phyloP scores from a whole-genome alignment of 2,113 vertebrate species.

The Leiothrix lutea region DNA sequence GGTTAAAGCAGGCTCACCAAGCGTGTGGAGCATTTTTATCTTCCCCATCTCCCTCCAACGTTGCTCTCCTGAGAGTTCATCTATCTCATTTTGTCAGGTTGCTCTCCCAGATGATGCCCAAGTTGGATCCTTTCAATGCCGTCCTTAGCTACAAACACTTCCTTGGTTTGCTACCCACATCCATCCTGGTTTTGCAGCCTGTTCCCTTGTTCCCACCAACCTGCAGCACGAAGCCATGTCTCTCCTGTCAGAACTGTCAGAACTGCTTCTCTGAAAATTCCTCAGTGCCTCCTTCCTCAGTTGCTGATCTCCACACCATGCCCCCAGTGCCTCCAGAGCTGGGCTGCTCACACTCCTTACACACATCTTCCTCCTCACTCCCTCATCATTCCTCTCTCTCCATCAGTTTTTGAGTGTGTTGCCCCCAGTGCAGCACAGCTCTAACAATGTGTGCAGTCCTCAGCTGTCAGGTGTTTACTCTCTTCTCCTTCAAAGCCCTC shows the following conservation, averaged over 20 bases:
- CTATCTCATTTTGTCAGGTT: not conserved
- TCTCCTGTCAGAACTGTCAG: not conserved
- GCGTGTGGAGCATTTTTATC: not conserved
- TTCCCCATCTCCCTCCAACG: not conserved
- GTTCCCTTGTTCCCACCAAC: not conserved
- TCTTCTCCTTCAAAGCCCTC: not conserved
- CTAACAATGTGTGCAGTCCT: not conserved
- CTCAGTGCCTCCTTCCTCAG: not conserved
- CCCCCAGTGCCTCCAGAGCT: fast-evolving
- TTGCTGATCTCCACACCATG: not conserved
- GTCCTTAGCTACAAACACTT: not conserved
- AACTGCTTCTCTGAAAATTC: not conserved
- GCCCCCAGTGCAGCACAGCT: not conserved
- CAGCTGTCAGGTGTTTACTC: not conserved
- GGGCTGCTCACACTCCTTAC: not conserved
- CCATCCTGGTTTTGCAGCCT: not conserved
- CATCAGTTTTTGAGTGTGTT: not conserved
- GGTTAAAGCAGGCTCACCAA: not conserved
- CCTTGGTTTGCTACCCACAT: not conserved
- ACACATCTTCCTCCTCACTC: not conserved
- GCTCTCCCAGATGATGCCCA: not conserved
- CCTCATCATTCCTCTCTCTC: fast-evolving
- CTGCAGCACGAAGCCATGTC: not conserved
- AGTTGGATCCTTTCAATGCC: not conserved
- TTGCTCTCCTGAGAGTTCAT: not conserved